Evolutionary conservation across 1,140 invertebrate genomes (phyloP).

Genomic region (Ips nitidus): DNA sequence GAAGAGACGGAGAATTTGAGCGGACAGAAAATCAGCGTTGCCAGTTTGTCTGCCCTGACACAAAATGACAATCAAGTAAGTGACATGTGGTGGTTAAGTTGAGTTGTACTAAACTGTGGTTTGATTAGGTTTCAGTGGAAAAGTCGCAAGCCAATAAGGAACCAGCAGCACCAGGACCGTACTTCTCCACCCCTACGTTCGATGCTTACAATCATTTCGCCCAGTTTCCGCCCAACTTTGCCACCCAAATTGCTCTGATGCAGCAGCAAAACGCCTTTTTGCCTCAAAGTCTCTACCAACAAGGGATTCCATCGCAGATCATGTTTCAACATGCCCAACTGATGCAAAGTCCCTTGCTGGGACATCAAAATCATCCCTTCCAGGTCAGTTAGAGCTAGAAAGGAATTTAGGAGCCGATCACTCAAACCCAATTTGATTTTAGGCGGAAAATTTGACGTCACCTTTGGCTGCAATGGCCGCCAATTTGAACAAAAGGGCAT

Average conservation of each 20-base stretch:
- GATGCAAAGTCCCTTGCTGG: conserved; percentile 48
- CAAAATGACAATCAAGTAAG: conserved; percentile 21
- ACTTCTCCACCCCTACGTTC: conserved; percentile 48
- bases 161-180: conserved; percentile 38
- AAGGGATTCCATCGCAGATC: conserved; percentile 45
- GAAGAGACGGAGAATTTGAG: conserved; percentile 50
- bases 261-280: conserved; percentile 50
- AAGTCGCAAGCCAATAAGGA: conserved; percentile 10
- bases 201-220: conserved; percentile 50
- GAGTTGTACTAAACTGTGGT: too few relatives aligned
- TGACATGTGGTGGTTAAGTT: neutral
- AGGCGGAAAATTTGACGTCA: conserved; percentile 47
- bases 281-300: conserved; percentile 46
- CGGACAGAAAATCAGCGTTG: conserved; percentile 51
- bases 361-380: conserved; percentile 38
- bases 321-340: conserved; percentile 51
- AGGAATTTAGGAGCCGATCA: neutral
- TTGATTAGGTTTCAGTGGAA: too few relatives aligned
- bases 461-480: conserved; percentile 58
- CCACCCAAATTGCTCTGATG: conserved; percentile 50
- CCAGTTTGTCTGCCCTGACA: conserved; percentile 47
- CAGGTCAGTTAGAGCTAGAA: conserved; percentile 11
- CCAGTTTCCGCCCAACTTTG: conserved; percentile 49
- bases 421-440: conserved; percentile 15
- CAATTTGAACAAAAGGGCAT: conserved; percentile 57